Evolutionary conservation across 23 tunicate species (phyloP).

Genomic region (Aplidium turbinatum): DNA sequence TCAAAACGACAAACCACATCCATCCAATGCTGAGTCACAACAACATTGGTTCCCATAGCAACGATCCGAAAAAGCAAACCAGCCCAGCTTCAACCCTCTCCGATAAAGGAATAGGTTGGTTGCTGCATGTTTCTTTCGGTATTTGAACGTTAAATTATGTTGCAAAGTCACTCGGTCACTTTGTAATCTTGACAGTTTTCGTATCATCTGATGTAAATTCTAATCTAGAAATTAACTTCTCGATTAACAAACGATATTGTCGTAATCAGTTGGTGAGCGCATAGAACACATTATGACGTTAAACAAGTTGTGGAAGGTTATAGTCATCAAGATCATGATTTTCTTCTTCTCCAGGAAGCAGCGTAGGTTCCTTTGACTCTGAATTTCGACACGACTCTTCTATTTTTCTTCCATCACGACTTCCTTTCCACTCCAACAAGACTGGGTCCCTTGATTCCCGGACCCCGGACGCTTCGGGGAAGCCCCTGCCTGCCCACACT

Average conservation of each 20-base stretch:
- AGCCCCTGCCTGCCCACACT: slow-evolving; percentile 61
- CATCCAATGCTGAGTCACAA: slow-evolving; percentile 74
- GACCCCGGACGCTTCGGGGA: slow-evolving; percentile 57
- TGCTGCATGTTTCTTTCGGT: too few species aligned
- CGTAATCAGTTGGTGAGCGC: too few species aligned
- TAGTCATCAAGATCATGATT: too few species aligned
- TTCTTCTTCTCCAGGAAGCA: slow-evolving; percentile 96
- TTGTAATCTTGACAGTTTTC: too few species aligned
- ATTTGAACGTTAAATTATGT: too few species aligned
- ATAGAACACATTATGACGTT: too few species aligned
- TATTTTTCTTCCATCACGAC: slow-evolving; percentile 10
- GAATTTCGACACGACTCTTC: slow-evolving; percentile 69
- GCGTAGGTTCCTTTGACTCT: slow-evolving; percentile 94
- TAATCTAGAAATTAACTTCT: too few species aligned
- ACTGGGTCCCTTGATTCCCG: slow-evolving; percentile 93
- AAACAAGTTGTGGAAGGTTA: too few species aligned
- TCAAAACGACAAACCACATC: slow-evolving; percentile 75
- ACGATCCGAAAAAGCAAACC: slow-evolving; percentile 59
- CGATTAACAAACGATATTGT: too few species aligned
- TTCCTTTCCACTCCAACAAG: slow-evolving; percentile 39
- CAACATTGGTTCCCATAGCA: slow-evolving; percentile 35
- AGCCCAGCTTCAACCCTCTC: slow-evolving; percentile 93
- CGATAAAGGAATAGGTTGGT: slow-evolving; percentile 96
- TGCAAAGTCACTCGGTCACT: too few species aligned
- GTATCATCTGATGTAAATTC: too few species aligned